A percentile compares a stretch with the other conserved stretches of the same genome.
Conservation (phyloP, 2,797 vertebrate genomes). For the Premnoplex brunnescens region DNA sequence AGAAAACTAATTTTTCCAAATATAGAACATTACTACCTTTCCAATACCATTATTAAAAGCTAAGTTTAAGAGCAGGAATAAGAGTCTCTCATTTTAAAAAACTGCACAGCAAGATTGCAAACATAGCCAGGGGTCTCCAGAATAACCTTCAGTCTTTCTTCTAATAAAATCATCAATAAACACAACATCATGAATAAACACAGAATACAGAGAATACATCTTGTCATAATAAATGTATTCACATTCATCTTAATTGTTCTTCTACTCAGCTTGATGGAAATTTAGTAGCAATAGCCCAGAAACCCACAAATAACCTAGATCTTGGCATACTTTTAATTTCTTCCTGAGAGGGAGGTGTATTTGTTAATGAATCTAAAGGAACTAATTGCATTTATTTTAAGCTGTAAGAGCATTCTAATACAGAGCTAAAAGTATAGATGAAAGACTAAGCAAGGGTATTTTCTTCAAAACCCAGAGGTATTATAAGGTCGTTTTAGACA, state of each 20-base stretch:
- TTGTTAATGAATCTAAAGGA: neutral
- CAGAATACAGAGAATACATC: neutral
- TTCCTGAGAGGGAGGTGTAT: neutral
- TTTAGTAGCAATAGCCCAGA: neutral
- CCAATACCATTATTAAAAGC: neutral
- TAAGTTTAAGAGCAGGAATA: neutral
- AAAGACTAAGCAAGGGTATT: neutral
- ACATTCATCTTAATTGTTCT: neutral
- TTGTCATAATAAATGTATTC: neutral
- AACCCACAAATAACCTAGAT: neutral
- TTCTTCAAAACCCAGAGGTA: neutral
- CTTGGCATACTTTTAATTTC: neutral
- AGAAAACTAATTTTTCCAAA: neutral
- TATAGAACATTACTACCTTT: neutral
- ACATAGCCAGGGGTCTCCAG: neutral
- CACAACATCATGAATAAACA: neutral
- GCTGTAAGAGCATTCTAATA: neutral
- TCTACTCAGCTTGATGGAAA: neutral
- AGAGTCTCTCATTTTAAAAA: neutral
- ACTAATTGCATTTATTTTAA: neutral
- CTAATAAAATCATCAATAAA: neutral
- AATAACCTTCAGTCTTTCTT: neutral
- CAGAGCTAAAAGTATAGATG: neutral
- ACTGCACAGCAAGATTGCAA: neutral
- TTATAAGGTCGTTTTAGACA: neutral